Evolutionary conservation across 2,888 invertebrate genomes (phyloP).

Genomic region (Caenorhabditis afra): DNA sequence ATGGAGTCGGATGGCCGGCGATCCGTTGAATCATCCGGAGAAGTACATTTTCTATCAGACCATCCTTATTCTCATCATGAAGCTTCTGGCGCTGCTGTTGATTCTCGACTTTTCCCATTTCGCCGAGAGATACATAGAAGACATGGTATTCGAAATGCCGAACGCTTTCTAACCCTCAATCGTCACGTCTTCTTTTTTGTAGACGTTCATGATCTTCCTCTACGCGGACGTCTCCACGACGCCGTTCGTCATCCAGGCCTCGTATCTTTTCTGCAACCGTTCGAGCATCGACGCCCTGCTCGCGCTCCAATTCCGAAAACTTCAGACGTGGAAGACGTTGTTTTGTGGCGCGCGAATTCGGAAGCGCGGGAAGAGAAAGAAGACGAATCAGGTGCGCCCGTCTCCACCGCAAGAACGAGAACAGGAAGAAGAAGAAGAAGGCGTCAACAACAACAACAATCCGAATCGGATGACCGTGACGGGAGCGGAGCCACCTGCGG

Average conservation of each 20-base stretch:
- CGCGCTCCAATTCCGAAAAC: slow-evolving; percentile 31
- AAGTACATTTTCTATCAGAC: slow-evolving; percentile 43
- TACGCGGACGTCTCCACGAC: slow-evolving; percentile 20
- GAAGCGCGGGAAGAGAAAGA: too few species aligned
- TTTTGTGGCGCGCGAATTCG: slow-evolving; percentile 20
- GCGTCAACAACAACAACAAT: too few species aligned
- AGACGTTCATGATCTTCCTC: slow-evolving; percentile 25
- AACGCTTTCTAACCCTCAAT: background rate
- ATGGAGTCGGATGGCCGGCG: slow-evolving; percentile 36
- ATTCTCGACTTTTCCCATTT: background rate
- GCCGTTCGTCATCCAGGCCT: slow-evolving; percentile 39
- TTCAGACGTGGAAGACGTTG: slow-evolving; percentile 30
- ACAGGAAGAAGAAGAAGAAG: too few species aligned
- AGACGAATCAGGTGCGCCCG: too few species aligned
- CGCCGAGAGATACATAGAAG: background rate
- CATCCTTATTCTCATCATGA: slow-evolving; percentile 15
- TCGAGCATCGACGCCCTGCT: slow-evolving; percentile 29
- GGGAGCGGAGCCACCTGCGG: too few species aligned
- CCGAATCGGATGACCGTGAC: too few species aligned
- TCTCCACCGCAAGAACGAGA: too few species aligned
- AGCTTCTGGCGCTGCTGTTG: slow-evolving; percentile 9
- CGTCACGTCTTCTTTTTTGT: too few species aligned
- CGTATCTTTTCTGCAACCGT: slow-evolving; percentile 34
- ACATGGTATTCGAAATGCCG: slow-evolving; percentile 20
- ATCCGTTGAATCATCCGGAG: slow-evolving; percentile 25